Evolutionary conservation across 2,113 vertebrate species (phyloP), one percentile per base, ranked within the genome.

Genomic region (Natator depressus): DNA sequence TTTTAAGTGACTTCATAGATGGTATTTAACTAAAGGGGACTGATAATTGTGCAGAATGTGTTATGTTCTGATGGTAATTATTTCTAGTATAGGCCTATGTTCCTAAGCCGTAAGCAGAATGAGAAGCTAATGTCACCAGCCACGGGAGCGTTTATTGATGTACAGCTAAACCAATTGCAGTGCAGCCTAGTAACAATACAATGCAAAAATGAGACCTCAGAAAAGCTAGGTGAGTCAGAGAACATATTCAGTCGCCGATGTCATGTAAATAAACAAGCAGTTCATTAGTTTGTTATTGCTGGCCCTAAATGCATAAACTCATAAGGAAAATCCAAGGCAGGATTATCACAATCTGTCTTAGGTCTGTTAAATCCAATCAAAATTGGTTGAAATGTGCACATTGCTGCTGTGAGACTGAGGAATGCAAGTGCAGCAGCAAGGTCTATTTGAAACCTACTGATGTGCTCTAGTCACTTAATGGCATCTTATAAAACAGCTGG

Each of bases 401-500:
- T 38, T 96, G 98, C 98, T 99, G 98, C 99, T 83, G 96, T 98
- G 98, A 98, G 89, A 98, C 98, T 87, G 96, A 97, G 98, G 98
- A 98, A 98, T 98, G 98, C 65, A 54, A 91, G 97, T 88, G 76
- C 93, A 82, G 94, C 92, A 89, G 90, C 93, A 97, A 91, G 87
- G 94, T 76, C 95, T 95, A 91, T 95, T 92, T 92, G 95, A 97
- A 96, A 89, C 84, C 96, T 42, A 87, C 91, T 95, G 98, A 97
- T 97, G 98, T 98, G 98, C 97, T 98, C 97, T 94, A 75, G 76
- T 93, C 97, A 78, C 99, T 99, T 99, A 99, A 99, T 98, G 99
- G 99, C 99, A 99, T 99, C 99, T 99, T 99, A 98, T 98, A 99
- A 99, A 99, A 98, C 99, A 99, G 98, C 98, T 99, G 99, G 98